Evolutionary conservation across 2,113 vertebrate genomes (phyloP).

Genomic region (Engystomops pustulosus): DNA sequence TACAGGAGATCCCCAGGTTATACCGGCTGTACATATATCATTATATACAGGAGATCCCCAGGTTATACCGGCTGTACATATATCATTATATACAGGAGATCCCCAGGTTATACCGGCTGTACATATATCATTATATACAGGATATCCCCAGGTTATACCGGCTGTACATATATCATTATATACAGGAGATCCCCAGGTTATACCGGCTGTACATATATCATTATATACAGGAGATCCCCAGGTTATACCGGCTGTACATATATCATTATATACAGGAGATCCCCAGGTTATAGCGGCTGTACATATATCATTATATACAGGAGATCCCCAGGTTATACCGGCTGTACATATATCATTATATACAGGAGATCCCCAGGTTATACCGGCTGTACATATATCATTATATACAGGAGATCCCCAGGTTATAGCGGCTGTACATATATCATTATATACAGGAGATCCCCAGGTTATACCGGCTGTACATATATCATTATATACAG

Average conservation of each 20-base stretch:
- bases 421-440: neutral
- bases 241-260: neutral
- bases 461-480: neutral
- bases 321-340: neutral
- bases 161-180: neutral
- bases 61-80: neutral
- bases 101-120: neutral
- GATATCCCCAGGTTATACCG: neutral
- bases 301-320: neutral
- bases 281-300: neutral
- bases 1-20: too few relatives aligned
- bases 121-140: conserved; percentile 1
- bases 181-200: neutral
- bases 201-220: neutral
- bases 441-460: too few relatives aligned
- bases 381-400: neutral
- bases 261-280: neutral
- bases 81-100: neutral
- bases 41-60: neutral
- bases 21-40: neutral
- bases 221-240: neutral
- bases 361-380: neutral
- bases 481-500: neutral
- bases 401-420: neutral
- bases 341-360: neutral